A percentile compares a stretch with the other conserved stretches of the same genome.
These are phyloP conservation scores for Sycobia sp. DNA, from an alignment of 1,140 invertebrate genomes.

Conservation along the genomic window DNA sequence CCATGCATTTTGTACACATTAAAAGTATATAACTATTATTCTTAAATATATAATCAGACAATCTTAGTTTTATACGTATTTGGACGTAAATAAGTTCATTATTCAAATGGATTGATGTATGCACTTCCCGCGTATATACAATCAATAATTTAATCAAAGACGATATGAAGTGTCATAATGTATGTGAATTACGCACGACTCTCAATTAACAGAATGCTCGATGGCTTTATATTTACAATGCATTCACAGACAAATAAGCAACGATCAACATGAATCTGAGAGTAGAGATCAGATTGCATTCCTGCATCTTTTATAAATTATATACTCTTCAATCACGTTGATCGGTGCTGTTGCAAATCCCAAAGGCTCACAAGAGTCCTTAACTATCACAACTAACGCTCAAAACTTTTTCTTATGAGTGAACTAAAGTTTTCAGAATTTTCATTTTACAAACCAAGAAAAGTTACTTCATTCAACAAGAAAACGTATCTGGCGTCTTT, in stretches of 20 bases:
- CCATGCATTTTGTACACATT: constrained; percentile 14
- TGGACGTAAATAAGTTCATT: constrained; percentile 34
- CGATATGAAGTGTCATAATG: constrained; percentile 23
- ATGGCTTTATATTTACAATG: constrained; percentile 32
- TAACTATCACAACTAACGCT: constrained; percentile 29
- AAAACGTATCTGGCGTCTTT: constrained; percentile 7
- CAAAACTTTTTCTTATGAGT: constrained; percentile 3
- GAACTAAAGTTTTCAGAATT: constrained; percentile 14
- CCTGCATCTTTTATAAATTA: constrained; percentile 30
- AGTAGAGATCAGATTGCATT: constrained; percentile 35
- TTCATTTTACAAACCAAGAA: constrained; percentile 8
- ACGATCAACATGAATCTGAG: constrained; percentile 34
- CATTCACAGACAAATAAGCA: constrained; percentile 34
- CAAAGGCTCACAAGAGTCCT: constrained; percentile 1
- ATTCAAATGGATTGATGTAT: constrained; percentile 23
- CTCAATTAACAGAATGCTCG: constrained; percentile 30
- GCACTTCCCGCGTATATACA: constrained; percentile 30
- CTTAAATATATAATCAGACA: constrained; percentile 26
- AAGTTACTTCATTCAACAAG: constrained; percentile 21
- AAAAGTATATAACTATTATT: constrained; percentile 27
- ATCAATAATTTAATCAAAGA: constrained; percentile 23
- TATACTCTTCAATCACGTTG: constrained; percentile 25
- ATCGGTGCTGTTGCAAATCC: constrained; percentile 20
- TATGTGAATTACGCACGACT: constrained; percentile 19
- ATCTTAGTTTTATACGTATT: constrained; percentile 22